A percentile compares a stretch with the other conserved stretches of the same genome.
Evolutionary conservation across 2,797 vertebrate species (phyloP).

Genomic region (Onychomys arenicola): DNA sequence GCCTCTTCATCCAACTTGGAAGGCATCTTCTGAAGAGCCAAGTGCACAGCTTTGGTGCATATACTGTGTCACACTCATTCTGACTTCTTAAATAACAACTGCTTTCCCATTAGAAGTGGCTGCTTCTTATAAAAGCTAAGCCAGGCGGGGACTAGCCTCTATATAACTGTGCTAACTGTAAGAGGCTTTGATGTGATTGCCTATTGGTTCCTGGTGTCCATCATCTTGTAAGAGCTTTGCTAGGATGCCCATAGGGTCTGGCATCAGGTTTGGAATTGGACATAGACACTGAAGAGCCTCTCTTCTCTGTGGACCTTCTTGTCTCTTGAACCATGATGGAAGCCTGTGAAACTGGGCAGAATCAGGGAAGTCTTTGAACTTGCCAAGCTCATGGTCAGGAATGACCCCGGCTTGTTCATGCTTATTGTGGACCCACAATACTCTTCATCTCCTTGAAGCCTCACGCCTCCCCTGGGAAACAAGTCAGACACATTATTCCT

Average conservation of each 20-base stretch:
- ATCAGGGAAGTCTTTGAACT: background rate
- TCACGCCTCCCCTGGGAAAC: accelerated
- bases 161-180: accelerated
- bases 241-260: background rate
- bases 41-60: accelerated
- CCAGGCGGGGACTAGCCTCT: accelerated
- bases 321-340: accelerated
- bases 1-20: background rate
- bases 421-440: accelerated
- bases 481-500: accelerated
- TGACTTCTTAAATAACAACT: accelerated
- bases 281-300: accelerated
- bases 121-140: accelerated
- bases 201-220: background rate
- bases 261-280: accelerated
- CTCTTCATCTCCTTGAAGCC: accelerated
- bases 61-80: background rate
- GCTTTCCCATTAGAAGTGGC: background rate
- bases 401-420: too few species aligned
- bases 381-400: accelerated
- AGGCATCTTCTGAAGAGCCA: background rate
- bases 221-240: background rate
- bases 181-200: background rate
- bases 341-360: accelerated
- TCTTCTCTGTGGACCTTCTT: accelerated